Evolutionary conservation across 2,113 vertebrate species (phyloP).

Genomic region (Calyptomena viridis): DNA sequence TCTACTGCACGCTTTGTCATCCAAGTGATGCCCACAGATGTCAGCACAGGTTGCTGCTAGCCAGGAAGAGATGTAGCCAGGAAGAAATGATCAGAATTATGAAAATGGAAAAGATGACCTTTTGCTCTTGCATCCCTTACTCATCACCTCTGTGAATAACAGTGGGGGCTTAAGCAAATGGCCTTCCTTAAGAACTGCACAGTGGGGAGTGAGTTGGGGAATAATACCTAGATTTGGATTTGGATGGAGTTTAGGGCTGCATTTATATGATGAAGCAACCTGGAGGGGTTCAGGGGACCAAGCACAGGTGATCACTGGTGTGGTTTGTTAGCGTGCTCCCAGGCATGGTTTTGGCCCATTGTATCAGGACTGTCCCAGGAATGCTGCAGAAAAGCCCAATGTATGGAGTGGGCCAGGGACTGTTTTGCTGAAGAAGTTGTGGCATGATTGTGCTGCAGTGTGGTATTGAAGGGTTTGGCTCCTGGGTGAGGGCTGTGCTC

Average conservation of each 20-base stretch:
- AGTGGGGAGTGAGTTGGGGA: accelerated
- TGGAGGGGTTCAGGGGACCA: too few species aligned
- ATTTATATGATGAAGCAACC: neutral
- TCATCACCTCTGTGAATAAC: neutral
- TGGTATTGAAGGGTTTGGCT: neutral
- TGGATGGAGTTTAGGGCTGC: neutral
- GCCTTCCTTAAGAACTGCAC: neutral
- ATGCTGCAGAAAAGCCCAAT: neutral
- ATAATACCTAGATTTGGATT: neutral
- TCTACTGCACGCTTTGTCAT: neutral
- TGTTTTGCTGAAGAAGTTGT: neutral
- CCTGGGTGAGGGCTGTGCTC: neutral
- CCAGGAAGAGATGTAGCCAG: neutral
- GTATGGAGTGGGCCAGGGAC: too few species aligned
- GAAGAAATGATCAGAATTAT: neutral
- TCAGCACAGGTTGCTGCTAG: neutral
- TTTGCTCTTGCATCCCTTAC: accelerated
- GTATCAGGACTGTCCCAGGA: neutral
- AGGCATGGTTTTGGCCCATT: accelerated
- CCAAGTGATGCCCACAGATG: neutral
- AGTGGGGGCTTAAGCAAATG: accelerated
- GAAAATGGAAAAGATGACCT: neutral
- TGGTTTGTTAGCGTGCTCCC: neutral
- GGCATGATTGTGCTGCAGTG: accelerated
- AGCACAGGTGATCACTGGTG: neutral